Conservation (phyloP, 2,113 vertebrate genomes). For the Echinops telfairi region DNA sequence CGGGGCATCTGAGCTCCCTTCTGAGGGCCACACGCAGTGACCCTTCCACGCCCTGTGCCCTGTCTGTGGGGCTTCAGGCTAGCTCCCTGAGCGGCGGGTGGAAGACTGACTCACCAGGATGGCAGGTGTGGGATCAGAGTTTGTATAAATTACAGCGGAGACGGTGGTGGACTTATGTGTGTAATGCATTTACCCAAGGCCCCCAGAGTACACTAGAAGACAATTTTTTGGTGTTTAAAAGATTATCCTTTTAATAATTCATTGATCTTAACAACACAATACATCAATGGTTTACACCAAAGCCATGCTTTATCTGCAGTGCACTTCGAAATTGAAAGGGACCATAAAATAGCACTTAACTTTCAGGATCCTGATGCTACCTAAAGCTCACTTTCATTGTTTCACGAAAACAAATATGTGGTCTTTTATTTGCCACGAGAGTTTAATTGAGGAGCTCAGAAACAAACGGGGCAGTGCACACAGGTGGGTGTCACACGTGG, state of each 20-base stretch:
- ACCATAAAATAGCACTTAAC: constrained; percentile 80
- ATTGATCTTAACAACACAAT: constrained; percentile 82
- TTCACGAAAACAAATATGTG: constrained; percentile 66
- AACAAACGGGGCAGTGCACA: not conserved
- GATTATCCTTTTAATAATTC: constrained; percentile 83
- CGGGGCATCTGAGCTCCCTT: too few species aligned
- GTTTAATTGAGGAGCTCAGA: constrained; percentile 56
- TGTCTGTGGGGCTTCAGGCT: not conserved
- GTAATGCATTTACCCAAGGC: constrained; percentile 69
- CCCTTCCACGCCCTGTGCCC: too few species aligned
- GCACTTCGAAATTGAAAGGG: constrained; percentile 79
- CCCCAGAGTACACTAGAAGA: constrained; percentile 77
- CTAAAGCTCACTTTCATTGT: constrained; percentile 66
- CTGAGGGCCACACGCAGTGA: not conserved
- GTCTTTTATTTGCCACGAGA: constrained; percentile 54
- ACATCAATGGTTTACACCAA: constrained; percentile 77
- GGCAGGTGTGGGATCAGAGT: not conserved
- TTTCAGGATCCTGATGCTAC: constrained; percentile 57
- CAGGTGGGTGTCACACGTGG: not conserved
- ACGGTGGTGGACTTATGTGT: constrained; percentile 43
- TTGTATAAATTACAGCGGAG: constrained; percentile 39
- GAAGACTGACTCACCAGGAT: not conserved
- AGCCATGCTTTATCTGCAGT: constrained; percentile 71
- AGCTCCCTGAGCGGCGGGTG: not conserved
- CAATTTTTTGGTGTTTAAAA: constrained; percentile 83